Percentiles rank a stretch among this genome's conserved stretches.
Conservation (phyloP, 1,140 invertebrate genomes). For the Drosophila prosaltans region DNA sequence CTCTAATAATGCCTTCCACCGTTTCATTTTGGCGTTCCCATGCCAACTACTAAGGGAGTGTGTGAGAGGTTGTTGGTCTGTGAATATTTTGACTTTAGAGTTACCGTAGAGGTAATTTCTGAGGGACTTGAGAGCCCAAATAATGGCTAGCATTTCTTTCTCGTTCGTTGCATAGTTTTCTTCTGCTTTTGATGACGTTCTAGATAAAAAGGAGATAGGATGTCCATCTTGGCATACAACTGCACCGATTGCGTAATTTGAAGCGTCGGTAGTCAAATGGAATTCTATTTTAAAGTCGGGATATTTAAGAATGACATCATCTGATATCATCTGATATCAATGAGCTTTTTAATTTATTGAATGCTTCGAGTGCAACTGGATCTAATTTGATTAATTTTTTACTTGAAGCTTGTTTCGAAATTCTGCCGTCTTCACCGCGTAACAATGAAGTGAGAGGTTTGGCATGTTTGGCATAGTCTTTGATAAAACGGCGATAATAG, state of each 20-base stretch:
- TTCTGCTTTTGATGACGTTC: constrained; percentile 29
- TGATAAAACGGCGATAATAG: background rate
- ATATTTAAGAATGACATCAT: background rate
- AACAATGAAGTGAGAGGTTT: constrained; percentile 1
- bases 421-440: constrained; percentile 1
- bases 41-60: constrained; percentile 82
- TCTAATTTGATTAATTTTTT: background rate
- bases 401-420: background rate
- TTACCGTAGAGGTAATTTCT: constrained; percentile 65
- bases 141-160: constrained; percentile 76
- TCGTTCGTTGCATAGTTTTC: constrained; percentile 60
- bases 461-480: background rate
- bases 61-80: constrained; percentile 62
- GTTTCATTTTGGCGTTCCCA: constrained; percentile 18
- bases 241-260: too few species aligned
- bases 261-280: background rate
- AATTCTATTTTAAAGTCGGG: constrained; percentile 7
- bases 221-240: background rate
- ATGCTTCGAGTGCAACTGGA: background rate
- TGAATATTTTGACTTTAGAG: constrained; percentile 54
- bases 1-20: constrained; percentile 38
- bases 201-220: background rate
- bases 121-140: constrained; percentile 82
- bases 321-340: background rate
- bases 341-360: background rate